Evolutionary conservation across 2,797 vertebrate species (phyloP), one percentile per base, ranked within the genome.

Genomic region (Karalla daura): DNA sequence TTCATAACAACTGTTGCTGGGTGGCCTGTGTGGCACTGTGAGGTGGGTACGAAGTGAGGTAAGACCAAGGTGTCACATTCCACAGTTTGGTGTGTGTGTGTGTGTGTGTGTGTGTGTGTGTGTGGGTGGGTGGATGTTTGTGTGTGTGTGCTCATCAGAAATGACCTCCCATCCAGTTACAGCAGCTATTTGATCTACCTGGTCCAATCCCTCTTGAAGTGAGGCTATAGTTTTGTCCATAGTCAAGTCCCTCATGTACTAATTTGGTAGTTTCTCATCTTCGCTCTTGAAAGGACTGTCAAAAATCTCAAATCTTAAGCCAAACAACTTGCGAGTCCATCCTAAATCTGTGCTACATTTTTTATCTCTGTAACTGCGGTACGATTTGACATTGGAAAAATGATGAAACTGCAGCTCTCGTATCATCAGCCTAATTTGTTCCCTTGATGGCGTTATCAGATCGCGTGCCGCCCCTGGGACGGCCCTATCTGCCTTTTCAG

Each of bases 31-130:
- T 85, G 82, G 44, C 67, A 43, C 67, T 76, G 59, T 74, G 81
- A 83, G 74, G 63, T 71, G 74, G 70, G 78, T 89, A 84, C 20
- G 65, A 90, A 86, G 87, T 91, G 90, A 86, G 75, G 79, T 92
- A 70, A 80, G 83, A 92, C 73, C 69, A 74, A 89, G 85, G 93
- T 92, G 93, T 88, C 80, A 94, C 90, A 95, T 95, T 95, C 93
- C 94, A 90, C 93, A 92, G 89, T 83, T 88, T 91, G 90, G 91
- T 90, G 93, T 88, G 83, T 78, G 82, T 86, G 69, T 85, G 68
- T 88, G 79, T 78, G 61, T 85, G 59, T 84, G 75, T 66, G 66
- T 74, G 55, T 67, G 40, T 72, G 62, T 66, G 55, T 79, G 64
- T 37, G 63, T 51, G 49, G 32, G 49, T 52, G 30, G 51, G 44